Percentiles rank a stretch among this genome's conserved stretches.
phyloP scores from a whole-genome alignment of 2,113 vertebrate genomes.

The Ophiodon elongatus region DNA sequence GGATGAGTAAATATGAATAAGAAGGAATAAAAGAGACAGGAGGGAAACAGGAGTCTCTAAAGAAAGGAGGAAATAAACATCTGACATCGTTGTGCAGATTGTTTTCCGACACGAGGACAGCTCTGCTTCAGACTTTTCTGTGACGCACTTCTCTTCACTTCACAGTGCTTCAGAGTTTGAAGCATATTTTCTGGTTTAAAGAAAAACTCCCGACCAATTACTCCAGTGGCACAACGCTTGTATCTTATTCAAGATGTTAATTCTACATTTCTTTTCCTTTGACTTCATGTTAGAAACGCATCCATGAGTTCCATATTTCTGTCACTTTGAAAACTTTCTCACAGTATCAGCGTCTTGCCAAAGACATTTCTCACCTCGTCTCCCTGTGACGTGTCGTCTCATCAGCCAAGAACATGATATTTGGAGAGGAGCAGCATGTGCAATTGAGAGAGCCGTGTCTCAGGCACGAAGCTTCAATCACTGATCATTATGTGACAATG shows the following conservation, averaged over 20 bases:
- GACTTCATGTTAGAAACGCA: background rate
- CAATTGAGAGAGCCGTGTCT: background rate
- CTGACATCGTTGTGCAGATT: background rate
- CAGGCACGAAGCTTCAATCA: background rate
- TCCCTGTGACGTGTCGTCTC: background rate
- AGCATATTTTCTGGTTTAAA: background rate
- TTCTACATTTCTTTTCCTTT: background rate
- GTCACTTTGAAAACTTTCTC: background rate
- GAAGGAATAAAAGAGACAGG: background rate
- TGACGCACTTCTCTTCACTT: background rate
- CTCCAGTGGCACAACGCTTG: background rate
- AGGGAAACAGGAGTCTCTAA: background rate
- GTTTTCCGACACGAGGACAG: background rate
- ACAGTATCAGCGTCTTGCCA: background rate
- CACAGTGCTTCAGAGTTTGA: background rate
- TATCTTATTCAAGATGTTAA: conserved; percentile 3
- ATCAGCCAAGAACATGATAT: conserved; percentile 14
- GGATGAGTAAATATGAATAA: background rate
- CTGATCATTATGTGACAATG: background rate
- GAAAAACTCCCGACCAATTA: background rate
- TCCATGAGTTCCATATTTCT: background rate
- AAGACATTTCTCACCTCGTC: conserved; percentile 12
- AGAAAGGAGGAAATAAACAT: background rate
- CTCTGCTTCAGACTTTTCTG: background rate
- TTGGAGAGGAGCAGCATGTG: conserved; percentile 25